These are phyloP conservation scores for Muscidifurax raptorellus DNA, from an alignment of 1,140 invertebrate species.

Conservation along the genomic window DNA sequence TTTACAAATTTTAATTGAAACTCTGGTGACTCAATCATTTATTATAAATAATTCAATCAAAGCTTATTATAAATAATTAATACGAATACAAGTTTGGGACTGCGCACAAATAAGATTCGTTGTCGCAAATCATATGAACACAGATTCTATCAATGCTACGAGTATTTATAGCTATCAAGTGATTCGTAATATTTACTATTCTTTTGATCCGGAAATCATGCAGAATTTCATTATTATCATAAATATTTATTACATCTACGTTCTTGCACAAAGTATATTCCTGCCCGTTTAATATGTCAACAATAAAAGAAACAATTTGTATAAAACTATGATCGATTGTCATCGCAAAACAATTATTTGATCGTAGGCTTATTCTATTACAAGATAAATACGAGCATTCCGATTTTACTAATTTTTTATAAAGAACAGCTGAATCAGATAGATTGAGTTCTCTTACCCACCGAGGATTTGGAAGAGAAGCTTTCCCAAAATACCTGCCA, in stretches of 20 bases:
- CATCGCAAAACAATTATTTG: neutral
- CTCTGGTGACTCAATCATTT: too few relatives aligned
- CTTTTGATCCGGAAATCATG: neutral
- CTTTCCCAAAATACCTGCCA: conserved; percentile 34
- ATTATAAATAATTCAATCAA: too few relatives aligned
- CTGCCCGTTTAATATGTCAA: neutral
- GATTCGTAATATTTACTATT: neutral
- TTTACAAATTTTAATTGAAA: too few relatives aligned
- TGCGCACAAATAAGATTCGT: neutral
- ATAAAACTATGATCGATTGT: neutral
- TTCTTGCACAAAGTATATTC: neutral
- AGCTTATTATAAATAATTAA: too few relatives aligned
- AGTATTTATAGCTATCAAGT: neutral
- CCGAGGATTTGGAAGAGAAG: neutral
- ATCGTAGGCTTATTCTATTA: neutral
- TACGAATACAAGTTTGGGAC: conserved; percentile 22
- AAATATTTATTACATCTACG: neutral
- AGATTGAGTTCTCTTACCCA: neutral
- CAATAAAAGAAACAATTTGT: conserved; percentile 19
- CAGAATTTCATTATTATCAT: neutral
- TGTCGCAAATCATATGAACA: neutral
- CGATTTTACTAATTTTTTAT: neutral
- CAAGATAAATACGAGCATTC: neutral
- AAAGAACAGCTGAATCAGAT: neutral
- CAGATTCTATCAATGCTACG: conserved; percentile 1